Percentiles rank a stretch among this genome's conserved stretches.
Conservation (phyloP, 2,888 invertebrate genomes). For the Holacanthella duospinosa region DNA sequence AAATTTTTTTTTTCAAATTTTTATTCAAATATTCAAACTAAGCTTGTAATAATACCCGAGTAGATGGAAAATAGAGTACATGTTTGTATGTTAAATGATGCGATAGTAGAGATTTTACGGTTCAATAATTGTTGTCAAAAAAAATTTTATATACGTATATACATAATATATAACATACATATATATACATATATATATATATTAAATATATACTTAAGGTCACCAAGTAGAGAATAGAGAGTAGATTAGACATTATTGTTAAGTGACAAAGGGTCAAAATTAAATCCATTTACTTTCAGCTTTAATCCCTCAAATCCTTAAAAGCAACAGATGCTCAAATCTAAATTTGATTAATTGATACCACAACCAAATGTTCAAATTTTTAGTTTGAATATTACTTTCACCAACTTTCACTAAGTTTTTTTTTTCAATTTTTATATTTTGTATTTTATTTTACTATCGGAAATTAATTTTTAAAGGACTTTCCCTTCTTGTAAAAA, state of each 20-base stretch:
- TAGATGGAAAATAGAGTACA: not conserved
- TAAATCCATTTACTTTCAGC: not conserved
- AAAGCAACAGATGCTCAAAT: not conserved
- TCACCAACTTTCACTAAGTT: not conserved
- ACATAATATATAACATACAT: too few relatives aligned
- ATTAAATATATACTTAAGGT: too few relatives aligned
- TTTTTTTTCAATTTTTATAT: too few relatives aligned
- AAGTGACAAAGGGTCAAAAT: not conserved
- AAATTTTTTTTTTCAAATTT: too few relatives aligned
- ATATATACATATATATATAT: too few relatives aligned
- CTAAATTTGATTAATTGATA: not conserved
- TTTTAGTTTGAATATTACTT: not conserved
- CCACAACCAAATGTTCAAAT: not conserved
- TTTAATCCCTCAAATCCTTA: not conserved
- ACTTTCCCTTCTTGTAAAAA: too few relatives aligned
- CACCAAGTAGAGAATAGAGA: too few relatives aligned
- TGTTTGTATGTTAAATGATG: slow-evolving; percentile 8
- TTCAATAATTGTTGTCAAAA: too few relatives aligned
- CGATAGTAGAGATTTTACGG: slow-evolving; percentile 10
- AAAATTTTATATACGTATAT: too few relatives aligned
- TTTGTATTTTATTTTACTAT: too few relatives aligned
- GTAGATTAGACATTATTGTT: not conserved
- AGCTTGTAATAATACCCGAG: not conserved
- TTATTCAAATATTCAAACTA: not conserved
- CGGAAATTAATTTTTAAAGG: too few relatives aligned